Evolutionary conservation across 2,113 vertebrate genomes (phyloP), one percentile per base, ranked within the genome.

Genomic region (Rhinolophus ferrumequinum): DNA sequence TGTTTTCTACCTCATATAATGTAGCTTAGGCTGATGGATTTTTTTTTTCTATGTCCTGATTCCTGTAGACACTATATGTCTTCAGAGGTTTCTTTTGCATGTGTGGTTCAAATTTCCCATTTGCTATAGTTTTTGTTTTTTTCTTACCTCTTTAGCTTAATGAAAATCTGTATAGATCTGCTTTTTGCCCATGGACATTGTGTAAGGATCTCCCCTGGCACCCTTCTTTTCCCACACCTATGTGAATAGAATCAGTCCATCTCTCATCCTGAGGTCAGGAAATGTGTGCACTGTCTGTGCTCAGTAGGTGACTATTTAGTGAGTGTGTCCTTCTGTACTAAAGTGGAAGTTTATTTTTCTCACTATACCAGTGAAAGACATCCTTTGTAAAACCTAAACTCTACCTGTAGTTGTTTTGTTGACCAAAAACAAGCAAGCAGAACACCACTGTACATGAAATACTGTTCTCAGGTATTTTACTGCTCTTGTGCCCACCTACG

Each of bases 341-440:
- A 92, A 50, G 9, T 72, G 35, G 22, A 50, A 44, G n/a, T 35
- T 60, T 89, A 86, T 73, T 81, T 72, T 35, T 90, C 35, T 92
- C 47, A 13, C 14, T 38, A 2, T 41, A 47, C 30, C 6, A 83
- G 24, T 64, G 9, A 96, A 80, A 38, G 15, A 13, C 4, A 38
- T 44, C 12, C 52, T 60, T 95, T 93, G 60, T 44, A 64, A 88
- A 85, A 41, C 56, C 38, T 88, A 73, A 88, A 79, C 69, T 82
- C 35, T 33, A 60, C 30, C 35, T 62, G 1, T 44, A 44, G 10
- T 64, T 95, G 41, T 92, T 86, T 75, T 52, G 47, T 18, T 93
- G 41, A 70, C 62, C 18, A 35, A 35, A 66, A 44, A 38, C 56
- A 60, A 66, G 58, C 41, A 94, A 95, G 67, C 15, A 70, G 52